Base-by-base conservation (phyloP, 2,113 vertebrate species). In the Phalacrocorax brasilianus region DNA sequence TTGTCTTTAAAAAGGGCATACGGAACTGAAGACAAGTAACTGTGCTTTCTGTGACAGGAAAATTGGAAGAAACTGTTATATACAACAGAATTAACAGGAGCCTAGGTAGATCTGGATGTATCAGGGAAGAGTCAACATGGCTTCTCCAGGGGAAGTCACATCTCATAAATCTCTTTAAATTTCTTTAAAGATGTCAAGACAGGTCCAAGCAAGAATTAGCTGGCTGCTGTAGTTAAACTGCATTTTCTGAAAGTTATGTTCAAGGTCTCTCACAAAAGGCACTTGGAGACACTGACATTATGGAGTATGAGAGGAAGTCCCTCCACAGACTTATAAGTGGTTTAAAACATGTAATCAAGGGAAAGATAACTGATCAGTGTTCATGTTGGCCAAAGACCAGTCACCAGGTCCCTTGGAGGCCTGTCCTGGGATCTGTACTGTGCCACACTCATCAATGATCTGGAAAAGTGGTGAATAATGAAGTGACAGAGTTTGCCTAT, bases 401-500 rank as follows among this genome's bases (percentile, higher is more conserved):
- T 23, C 63, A 42, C 0, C 0, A 0, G 24, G 42, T 77, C 59
- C 76, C 65, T 63, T 4, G 14, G 84, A 72, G 66, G 40, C 40
- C 80, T 75, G 56, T 88, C 74, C 77, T 85, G 91, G 66, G 76
- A 75, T 79, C 62, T 68, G 33, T 16, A 28, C 61, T 1, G 16
- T 52, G 44, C 2, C 5, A 56, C 49, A 8, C 75, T 85, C 86
- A 23, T 42, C 91, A 45, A 11, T 76, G 89, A 89, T 85, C 95
- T 0, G 3, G 91, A 79, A 79, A 97, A 96, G 91, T 12, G 49
- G 93, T 33, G 77, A 89, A 91, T 95, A 92, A 96, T 96, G 93
- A 73, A 96, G 94, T 96, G 87, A 96, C 56, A 92, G 70, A 89
- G 96, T 96, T 97, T 95, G 91, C 93, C 91, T 95, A 56, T 27